Conservation (phyloP, 2,797 vertebrate species). For the Phoebastria nigripes region DNA sequence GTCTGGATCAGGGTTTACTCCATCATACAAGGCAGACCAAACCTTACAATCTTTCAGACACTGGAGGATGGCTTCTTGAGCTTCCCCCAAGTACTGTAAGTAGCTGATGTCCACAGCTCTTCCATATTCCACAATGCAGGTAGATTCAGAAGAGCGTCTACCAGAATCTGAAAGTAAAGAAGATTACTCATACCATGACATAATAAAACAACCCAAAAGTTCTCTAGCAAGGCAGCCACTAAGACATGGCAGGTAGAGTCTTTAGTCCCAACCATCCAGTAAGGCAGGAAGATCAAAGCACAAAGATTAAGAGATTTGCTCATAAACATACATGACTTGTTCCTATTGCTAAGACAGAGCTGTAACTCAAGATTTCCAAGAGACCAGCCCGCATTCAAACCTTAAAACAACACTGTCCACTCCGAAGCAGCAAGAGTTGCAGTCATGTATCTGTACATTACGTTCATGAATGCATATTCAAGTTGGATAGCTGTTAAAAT, state of each 20-base stretch:
- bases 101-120: constrained; percentile 91
- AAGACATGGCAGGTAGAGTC: not conserved
- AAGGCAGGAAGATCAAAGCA: not conserved
- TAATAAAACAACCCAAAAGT: not conserved
- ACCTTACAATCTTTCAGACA: constrained; percentile 86
- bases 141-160: constrained; percentile 55
- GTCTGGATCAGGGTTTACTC: constrained; percentile 86
- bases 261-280: not conserved
- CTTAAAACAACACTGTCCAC: not conserved
- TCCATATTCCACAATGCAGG: constrained; percentile 87
- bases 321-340: not conserved
- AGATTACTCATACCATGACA: not conserved
- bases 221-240: not conserved
- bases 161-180: constrained; percentile 65
- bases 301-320: not conserved
- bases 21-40: constrained; percentile 93
- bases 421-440: not conserved
- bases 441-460: not conserved
- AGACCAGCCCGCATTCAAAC: not conserved
- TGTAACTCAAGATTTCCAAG: not conserved
- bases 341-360: not conserved
- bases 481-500: not conserved
- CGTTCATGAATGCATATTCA: not conserved
- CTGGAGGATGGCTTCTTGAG: constrained; percentile 81
- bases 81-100: constrained; percentile 92